phyloP scores from a whole-genome alignment of 1,140 invertebrate species.

The Temnothorax longispinosus region DNA sequence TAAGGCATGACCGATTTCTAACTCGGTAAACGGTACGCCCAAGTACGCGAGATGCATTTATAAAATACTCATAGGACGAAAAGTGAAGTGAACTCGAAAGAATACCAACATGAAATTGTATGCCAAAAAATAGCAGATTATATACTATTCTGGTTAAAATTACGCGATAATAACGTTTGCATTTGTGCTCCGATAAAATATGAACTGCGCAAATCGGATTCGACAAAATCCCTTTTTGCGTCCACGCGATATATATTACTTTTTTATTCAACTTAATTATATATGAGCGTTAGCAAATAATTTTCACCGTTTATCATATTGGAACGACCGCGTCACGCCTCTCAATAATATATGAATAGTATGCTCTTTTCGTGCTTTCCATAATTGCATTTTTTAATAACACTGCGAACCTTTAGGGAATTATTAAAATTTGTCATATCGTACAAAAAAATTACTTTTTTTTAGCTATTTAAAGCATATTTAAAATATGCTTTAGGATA shows the following conservation, averaged over 20 bases:
- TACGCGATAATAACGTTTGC: neutral
- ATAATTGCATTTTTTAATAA: neutral
- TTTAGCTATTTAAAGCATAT: conserved; percentile 14
- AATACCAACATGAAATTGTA: neutral
- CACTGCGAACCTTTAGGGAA: neutral
- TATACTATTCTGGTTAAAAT: neutral
- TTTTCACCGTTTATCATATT: neutral
- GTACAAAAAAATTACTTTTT: neutral
- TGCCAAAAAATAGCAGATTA: neutral
- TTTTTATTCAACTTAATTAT: conserved; percentile 16
- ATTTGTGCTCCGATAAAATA: neutral
- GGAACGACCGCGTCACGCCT: neutral
- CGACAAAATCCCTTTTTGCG: neutral
- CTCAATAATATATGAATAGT: neutral
- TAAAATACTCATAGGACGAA: conserved; percentile 15
- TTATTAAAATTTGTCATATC: conserved; percentile 21
- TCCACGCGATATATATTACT: neutral
- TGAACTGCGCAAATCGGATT: conserved; percentile 12
- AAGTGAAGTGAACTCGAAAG: neutral
- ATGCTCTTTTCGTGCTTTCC: neutral
- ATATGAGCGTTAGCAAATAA: neutral
- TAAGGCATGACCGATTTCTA: conserved; percentile 29
- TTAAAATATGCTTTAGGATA: neutral
- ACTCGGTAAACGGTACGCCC: neutral
- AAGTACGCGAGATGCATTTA: conserved; percentile 24